Evolutionary conservation across 2,113 vertebrate species (phyloP), one percentile per base, ranked within the genome.

Genomic region (Crotalus horridus): DNA sequence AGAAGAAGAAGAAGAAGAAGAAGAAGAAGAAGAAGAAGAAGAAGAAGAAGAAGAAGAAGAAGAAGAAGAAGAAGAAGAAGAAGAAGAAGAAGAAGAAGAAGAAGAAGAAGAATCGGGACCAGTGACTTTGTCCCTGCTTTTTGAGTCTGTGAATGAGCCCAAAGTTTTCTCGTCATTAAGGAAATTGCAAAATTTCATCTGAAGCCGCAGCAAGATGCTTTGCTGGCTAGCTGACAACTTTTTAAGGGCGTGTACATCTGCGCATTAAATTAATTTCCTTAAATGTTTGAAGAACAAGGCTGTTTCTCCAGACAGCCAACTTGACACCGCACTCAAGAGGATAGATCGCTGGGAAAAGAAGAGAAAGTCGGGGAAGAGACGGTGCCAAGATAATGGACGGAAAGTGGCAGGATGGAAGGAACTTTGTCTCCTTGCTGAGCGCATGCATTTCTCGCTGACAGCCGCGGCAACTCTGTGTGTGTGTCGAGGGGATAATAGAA

Each of bases 361-460:
- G 90, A 96, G 95, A 91, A 95, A 95, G 94, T 93, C 43, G 55
- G 90, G 23, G 94, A 96, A 94, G 92, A 53, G 93, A 10, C 87
- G 93, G 90, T 93, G 95, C 94, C 93, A 29, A 87, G 93, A 92
- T 89, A 95, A 94, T 29, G 93, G 95, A 90, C 54, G 93, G 87
- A 89, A 91, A 15, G 0, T 17, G 0, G 33, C n/a, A 94, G 46
- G 87, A 86, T 85, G 29, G n/a, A 33, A 95, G 95, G 94, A 94
- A 39, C 89, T 85, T 85, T 53, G 86, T 92, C 92, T 94, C 93
- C 94, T 95, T 88, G 55, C 3, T 94, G 93, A 94, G 87, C 48
- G 20, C 11, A 0, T 91, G 94, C 94, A 92, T 95, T 95, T 97
- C 95, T 95, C 92, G 0, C 13, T 96, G 96, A 96, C 95, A 96